phyloP scores from a whole-genome alignment of 2,113 vertebrate species.

The Pseudorectes ferrugineus region DNA sequence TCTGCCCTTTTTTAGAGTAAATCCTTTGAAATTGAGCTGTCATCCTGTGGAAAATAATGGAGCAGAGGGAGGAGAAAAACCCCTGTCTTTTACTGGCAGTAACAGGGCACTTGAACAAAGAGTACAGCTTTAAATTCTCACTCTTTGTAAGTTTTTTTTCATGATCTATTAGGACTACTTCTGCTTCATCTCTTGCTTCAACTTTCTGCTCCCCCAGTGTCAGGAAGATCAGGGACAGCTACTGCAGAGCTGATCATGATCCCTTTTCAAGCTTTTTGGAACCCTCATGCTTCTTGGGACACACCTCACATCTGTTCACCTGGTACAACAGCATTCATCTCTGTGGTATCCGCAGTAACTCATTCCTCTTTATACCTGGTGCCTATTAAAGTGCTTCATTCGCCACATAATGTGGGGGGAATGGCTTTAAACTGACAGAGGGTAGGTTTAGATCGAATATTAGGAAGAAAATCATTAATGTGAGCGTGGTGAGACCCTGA shows the following conservation, averaged over 20 bases:
- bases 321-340: neutral
- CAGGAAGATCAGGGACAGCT: neutral
- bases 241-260: neutral
- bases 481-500: neutral
- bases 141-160: neutral
- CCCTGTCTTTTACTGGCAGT: neutral
- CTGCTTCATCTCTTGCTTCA: neutral
- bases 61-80: neutral
- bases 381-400: neutral
- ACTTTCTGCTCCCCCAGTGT: neutral
- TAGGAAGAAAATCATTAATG: neutral
- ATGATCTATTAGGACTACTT: neutral
- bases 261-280: neutral
- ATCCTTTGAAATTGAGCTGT: neutral
- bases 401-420: neutral
- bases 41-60: neutral
- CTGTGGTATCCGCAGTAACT: neutral
- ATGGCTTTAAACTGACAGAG: neutral
- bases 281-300: neutral
- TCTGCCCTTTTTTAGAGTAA: neutral
- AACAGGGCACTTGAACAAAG: neutral
- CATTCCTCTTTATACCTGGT: neutral
- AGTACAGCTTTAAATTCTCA: neutral
- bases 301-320: neutral
- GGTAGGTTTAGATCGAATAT: neutral